Evolutionary conservation across 2,888 invertebrate genomes (phyloP).

Genomic region (Ptilodon capucinus): DNA sequence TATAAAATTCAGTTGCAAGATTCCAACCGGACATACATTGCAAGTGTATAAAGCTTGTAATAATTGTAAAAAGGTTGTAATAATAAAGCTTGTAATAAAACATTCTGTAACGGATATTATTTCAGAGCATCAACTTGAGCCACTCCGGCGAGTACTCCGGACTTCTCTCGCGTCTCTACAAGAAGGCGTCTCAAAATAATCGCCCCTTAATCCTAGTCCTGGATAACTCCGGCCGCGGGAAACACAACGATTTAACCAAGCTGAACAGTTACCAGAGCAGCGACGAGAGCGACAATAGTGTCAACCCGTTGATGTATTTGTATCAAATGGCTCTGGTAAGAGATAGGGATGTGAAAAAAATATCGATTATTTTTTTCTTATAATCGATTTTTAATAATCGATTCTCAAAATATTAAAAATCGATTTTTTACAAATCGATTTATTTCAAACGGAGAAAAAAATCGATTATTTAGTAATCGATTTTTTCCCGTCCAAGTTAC

Average conservation of each 20-base stretch:
- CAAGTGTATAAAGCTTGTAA: no score
- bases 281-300: not conserved
- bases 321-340: not conserved
- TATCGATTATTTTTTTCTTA: no score
- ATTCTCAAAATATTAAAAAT: no score
- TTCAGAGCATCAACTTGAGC: constrained; percentile 12
- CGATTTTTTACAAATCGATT: no score
- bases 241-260: not conserved
- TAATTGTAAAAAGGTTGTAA: no score
- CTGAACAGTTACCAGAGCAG: not conserved
- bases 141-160: constrained; percentile 13
- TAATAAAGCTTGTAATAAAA: not conserved
- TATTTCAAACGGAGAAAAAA: no score
- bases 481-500: no score
- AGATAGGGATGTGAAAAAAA: no score
- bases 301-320: not conserved
- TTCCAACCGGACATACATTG: no score
- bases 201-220: constrained; percentile 44
- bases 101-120: not conserved
- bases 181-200: constrained; percentile 29
- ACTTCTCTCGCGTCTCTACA: constrained; percentile 35
- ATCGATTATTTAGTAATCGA: no score
- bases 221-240: constrained; percentile 20
- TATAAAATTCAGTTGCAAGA: no score
- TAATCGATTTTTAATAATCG: no score